These are phyloP conservation scores for Enteromius viviparus DNA, from an alignment of 2,797 vertebrate species.

Conservation along the genomic window DNA sequence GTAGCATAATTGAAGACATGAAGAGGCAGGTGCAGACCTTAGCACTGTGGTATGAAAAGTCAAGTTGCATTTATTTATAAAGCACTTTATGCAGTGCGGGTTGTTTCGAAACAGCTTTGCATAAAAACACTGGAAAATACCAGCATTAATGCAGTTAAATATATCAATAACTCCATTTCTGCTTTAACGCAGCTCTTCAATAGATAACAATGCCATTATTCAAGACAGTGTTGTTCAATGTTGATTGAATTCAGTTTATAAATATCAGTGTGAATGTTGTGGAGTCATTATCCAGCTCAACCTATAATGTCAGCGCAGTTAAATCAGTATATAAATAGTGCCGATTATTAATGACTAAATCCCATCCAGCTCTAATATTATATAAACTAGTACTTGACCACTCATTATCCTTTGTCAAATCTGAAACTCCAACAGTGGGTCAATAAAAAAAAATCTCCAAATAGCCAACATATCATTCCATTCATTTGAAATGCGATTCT, in stretches of 20 bases:
- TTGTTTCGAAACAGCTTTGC: background rate
- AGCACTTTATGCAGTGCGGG: background rate
- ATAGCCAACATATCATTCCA: background rate
- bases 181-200: background rate
- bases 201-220: background rate
- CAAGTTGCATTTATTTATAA: background rate
- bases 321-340: background rate
- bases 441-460: background rate
- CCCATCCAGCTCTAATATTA: background rate
- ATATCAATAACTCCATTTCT: background rate
- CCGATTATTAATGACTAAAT: background rate
- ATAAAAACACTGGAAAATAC: background rate
- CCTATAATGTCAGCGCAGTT: background rate
- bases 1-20: background rate
- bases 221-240: background rate
- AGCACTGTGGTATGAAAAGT: background rate
- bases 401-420: background rate
- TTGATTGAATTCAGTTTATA: background rate
- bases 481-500: background rate
- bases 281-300: background rate
- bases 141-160: background rate
- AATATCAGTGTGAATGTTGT: background rate
- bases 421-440: background rate
- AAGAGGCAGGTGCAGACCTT: conserved; percentile 21
- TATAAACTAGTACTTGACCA: background rate